A percentile compares a stretch with the other conserved stretches of the same genome.
These are phyloP conservation scores for Salvelinus fontinalis DNA, from an alignment of 2,113 vertebrate species.

Conservation along the genomic window DNA sequence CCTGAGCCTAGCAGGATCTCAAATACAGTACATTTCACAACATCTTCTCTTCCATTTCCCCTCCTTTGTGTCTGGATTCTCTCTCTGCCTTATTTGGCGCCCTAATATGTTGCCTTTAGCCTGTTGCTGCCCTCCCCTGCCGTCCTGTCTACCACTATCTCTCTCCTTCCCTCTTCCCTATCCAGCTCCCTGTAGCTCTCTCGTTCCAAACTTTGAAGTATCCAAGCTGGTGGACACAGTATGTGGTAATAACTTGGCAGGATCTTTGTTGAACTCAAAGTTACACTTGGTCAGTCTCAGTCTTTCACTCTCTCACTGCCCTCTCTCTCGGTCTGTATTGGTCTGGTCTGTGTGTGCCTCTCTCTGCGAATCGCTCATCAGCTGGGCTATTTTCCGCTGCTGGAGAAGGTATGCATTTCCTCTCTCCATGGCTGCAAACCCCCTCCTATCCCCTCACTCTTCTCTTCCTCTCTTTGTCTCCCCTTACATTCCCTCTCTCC, in stretches of 20 bases:
- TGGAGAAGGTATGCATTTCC: slow-evolving; percentile 51
- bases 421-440: slow-evolving; percentile 50
- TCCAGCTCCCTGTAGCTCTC: background rate
- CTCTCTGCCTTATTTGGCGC: background rate
- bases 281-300: slow-evolving; percentile 4
- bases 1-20: background rate
- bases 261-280: slow-evolving; percentile 5
- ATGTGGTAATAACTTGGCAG: slow-evolving; percentile 7
- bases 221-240: background rate
- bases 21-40: background rate
- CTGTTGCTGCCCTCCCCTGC: background rate
- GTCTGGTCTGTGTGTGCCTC: slow-evolving; percentile 26
- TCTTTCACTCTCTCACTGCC: slow-evolving; percentile 2
- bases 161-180: background rate
- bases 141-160: background rate
- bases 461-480: slow-evolving; percentile 54
- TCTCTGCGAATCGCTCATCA: slow-evolving; percentile 22
- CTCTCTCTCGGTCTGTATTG: slow-evolving; percentile 3
- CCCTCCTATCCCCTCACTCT: slow-evolving; percentile 12
- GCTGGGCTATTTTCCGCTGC: slow-evolving; percentile 45
- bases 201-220: background rate
- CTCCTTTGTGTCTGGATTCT: background rate
- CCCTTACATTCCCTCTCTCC: slow-evolving; percentile 2
- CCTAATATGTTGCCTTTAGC: background rate
- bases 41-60: background rate